A percentile compares a stretch with the other conserved stretches of the same genome.
phyloP scores from a whole-genome alignment of 2,888 invertebrate genomes.

The Pollenia angustigena region DNA sequence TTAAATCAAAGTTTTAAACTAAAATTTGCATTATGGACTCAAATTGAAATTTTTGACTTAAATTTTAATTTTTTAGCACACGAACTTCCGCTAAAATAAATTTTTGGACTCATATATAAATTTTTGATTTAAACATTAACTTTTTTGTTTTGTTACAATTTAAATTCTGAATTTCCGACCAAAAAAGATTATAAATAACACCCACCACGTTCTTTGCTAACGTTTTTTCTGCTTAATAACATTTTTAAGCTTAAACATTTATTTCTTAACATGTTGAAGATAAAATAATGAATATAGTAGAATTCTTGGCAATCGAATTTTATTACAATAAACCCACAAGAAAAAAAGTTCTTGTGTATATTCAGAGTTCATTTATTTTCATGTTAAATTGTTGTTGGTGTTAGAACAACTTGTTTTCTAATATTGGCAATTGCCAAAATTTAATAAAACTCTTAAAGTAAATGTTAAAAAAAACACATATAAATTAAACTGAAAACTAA shows the following conservation, averaged over 20 bases:
- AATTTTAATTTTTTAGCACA: too few species aligned
- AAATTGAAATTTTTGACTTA: too few species aligned
- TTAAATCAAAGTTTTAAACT: too few species aligned
- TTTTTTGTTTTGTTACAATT: too few species aligned
- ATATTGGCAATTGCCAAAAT: conserved; percentile 54
- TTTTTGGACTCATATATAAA: too few species aligned
- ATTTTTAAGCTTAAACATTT: background rate
- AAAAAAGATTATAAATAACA: too few species aligned
- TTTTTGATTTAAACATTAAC: too few species aligned
- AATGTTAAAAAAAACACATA: background rate
- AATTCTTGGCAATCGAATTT: conserved; percentile 50
- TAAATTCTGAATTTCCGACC: too few species aligned
- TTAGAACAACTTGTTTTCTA: conserved; percentile 45
- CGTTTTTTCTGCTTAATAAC: background rate
- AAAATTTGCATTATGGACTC: too few species aligned
- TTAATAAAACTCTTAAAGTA: background rate
- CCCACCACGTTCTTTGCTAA: too few species aligned
- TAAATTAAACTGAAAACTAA: background rate
- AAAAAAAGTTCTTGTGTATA: conserved; percentile 13
- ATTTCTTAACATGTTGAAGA: background rate
- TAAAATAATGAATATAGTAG: background rate
- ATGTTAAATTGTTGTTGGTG: conserved; percentile 40
- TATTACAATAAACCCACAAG: conserved; percentile 43
- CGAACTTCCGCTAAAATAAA: too few species aligned
- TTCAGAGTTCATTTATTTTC: conserved; percentile 34